Evolutionary conservation across 2,888 invertebrate species (phyloP), one percentile per base, ranked within the genome.

Genomic region (Chelonus formosanus): DNA sequence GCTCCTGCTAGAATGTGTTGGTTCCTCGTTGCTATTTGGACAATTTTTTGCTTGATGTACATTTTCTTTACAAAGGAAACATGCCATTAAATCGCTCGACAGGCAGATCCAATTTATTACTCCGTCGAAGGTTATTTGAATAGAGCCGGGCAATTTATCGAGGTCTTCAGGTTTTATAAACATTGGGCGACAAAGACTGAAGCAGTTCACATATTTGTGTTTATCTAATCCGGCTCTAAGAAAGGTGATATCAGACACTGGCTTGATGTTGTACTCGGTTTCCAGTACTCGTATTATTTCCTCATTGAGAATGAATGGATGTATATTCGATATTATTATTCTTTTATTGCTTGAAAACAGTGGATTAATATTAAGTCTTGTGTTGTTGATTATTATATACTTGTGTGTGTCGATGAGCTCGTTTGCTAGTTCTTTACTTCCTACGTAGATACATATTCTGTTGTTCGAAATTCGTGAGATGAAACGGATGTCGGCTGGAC

Each of bases 151-250:
- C 1, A 73, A 45, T 58, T 63, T 65, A 1, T 63, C 31, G 4
- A 65, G 31, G n/a, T 68, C 63, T 3, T 72, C 70, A 2, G 71
- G 72, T n/a, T 63, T 20, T 1, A 73, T 57, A 40, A 69, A 74
- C 2, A 70, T 52, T 65, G 74, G 70, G 2, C 69, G 52, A 3
- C 71, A 54, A 43, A 73, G 74, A 34, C 73, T 73, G 5, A 72
- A 44, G 1, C 73, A 62, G 47, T 73, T 68, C 2, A 63, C 3
- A 31, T 65, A 72, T 3, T 59, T 66, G 0, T 61, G 56, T 5
- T 71, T 73, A 1, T 63, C 55, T 6, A 73, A 32, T 0, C 72
- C 70, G 0, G 72, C 71, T 52, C 66, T 44, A 2, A 73, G n/a
- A 32, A 65, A 71, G 3, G 68, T 50, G 5, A 74, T 70, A 8